Evolutionary conservation across 2,888 invertebrate genomes (phyloP).

Genomic region (Drosophila pegasa): DNA sequence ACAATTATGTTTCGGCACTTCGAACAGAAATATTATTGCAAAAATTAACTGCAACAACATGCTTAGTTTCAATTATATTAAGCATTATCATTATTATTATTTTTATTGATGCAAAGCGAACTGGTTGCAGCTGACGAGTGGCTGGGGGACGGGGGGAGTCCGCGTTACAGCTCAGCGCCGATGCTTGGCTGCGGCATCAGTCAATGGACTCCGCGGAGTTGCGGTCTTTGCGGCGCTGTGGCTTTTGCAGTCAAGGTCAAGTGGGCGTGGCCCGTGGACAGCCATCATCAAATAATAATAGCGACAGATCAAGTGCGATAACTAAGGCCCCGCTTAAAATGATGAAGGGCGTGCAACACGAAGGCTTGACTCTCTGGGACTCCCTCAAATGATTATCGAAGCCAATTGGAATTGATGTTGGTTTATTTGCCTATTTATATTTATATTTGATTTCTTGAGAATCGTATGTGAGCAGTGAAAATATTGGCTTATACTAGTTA

Average conservation of each 20-base stretch:
- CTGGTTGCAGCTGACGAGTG: conserved; percentile 16
- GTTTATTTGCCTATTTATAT: neutral
- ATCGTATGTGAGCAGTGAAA: neutral
- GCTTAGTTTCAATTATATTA: conserved; percentile 19
- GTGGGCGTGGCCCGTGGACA: conserved; percentile 48
- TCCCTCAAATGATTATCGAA: conserved; percentile 5
- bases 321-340: conserved; percentile 34
- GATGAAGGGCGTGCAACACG: conserved; percentile 25
- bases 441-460: neutral
- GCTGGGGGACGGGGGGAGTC: neutral
- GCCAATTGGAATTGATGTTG: neutral
- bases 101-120: conserved; percentile 25
- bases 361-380: neutral
- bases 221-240: conserved; percentile 61
- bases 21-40: neutral
- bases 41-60: conserved; percentile 29
- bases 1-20: neutral
- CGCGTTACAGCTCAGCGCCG: conserved; percentile 58
- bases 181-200: conserved; percentile 31
- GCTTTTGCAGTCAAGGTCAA: conserved; percentile 69
- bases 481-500: neutral
- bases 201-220: conserved; percentile 39
- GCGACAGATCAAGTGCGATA: conserved; percentile 39
- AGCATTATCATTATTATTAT: conserved; percentile 36
- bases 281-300: conserved; percentile 29